Base-by-base conservation (phyloP, 2,113 vertebrate species). In the Girardinichthys multiradiatus region DNA sequence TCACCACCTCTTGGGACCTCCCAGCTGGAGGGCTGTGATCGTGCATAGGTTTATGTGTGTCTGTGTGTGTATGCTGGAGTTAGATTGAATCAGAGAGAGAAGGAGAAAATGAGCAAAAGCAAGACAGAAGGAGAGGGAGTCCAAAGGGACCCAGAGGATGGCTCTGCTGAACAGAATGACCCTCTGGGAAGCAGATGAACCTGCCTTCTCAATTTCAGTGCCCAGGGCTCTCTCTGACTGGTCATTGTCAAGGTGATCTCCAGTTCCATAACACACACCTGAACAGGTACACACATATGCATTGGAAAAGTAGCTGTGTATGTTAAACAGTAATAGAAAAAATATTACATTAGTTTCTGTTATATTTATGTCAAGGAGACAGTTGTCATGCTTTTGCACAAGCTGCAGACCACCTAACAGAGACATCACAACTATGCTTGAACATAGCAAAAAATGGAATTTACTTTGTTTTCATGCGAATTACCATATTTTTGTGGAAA, bases 181-280 rank as follows among this genome's bases (percentile, higher is more conserved):
- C 92, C 92, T 90, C 85, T 91, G 93, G 92, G 94, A 94, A 72
- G 70, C 79, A 29, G 77, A 83, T 73, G 86, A 83, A 81, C 86
- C 83, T 74, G 71, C 87, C 87, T 89, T 90, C 91, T 90, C 85
- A 85, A 77, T 90, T 86, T 86, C 68, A 81, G 82, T 62, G 93
- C 93, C 94, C 83, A 92, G 86, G 90, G 91, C 91, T 91, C 87
- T 87, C 82, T 88, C 83, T 86, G 91, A 94, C 93, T 92, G 90
- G 86, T 80, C 90, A 86, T 80, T 93, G 91, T 93, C 93, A 95
- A 94, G 94, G 93, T 92, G 92, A 94, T 91, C 80, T 91, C 88
- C 85, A 74, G 42, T 77, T 84, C 61, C 31, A 65, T 71, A 80
- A 87, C 17, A 79, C 82, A 90, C 80, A 89, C 64, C 45, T 80